Evolutionary conservation across 2,888 invertebrate species (phyloP).

Genomic region (Macrosoma leucophasiata): DNA sequence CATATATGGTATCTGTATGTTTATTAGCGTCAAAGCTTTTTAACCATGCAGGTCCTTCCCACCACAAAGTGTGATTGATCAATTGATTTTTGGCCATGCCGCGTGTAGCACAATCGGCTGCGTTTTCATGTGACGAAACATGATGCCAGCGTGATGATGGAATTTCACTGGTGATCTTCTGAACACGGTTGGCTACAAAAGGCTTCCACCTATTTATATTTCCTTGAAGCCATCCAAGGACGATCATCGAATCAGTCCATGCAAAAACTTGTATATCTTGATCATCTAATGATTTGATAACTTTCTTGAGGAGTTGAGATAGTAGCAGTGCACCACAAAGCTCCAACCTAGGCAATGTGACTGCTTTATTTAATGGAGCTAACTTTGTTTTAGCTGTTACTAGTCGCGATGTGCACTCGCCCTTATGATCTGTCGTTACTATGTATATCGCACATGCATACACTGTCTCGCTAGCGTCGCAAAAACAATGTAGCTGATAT

Average conservation of each 20-base stretch:
- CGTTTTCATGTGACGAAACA: background rate
- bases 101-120: constrained; percentile 6
- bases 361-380: constrained; percentile 18
- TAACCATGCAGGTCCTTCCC: constrained; percentile 8
- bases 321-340: constrained; percentile 1
- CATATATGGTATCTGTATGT: background rate
- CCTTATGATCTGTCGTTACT: background rate
- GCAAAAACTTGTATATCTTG: background rate
- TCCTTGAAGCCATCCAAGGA: background rate
- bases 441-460: constrained; percentile 10
- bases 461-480: constrained; percentile 3
- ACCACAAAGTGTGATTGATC: constrained; percentile 6
- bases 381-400: constrained; percentile 9
- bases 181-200: background rate
- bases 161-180: background rate
- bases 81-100: constrained; percentile 1
- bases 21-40: constrained; percentile 1
- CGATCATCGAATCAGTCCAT: background rate
- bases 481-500: constrained; percentile 4
- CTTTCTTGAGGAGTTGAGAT: background rate
- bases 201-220: background rate
- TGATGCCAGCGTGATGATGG: background rate
- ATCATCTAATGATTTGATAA: background rate
- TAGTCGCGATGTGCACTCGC: constrained; percentile 3
- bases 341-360: constrained; percentile 22